Conservation (phyloP, 2,797 vertebrate genomes). For the Lithobates sylvaticus region DNA sequence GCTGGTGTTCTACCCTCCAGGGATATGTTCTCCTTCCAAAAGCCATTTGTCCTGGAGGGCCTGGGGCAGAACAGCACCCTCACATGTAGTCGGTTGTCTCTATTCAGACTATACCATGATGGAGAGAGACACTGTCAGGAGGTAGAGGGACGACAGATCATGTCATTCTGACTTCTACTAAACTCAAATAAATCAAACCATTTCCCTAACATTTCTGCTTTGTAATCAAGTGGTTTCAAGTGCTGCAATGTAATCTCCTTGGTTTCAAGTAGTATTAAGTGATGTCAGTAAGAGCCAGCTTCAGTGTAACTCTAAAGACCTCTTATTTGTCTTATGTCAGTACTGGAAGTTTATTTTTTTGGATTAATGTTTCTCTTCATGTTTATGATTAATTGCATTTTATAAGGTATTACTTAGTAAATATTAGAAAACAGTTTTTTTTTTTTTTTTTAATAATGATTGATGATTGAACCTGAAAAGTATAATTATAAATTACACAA, state of each 20-base stretch:
- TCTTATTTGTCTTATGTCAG: conserved; percentile 9
- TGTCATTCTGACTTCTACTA: conserved; percentile 48
- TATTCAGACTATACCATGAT: conserved; percentile 32
- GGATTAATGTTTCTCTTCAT: not conserved
- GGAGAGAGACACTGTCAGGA: conserved; percentile 35
- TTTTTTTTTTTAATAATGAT: not conserved
- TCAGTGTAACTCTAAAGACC: conserved; percentile 22
- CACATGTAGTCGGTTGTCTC: conserved; percentile 29
- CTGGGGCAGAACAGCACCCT: conserved; percentile 35
- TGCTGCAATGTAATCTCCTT: conserved; percentile 36
- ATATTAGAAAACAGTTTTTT: not conserved
- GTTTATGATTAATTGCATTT: not conserved
- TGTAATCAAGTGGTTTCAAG: conserved; percentile 39
- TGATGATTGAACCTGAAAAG: not conserved
- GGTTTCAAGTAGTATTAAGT: conserved; percentile 44
- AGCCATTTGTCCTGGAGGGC: conserved; percentile 56
- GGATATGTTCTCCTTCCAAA: conserved; percentile 55
- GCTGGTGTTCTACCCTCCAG: conserved; percentile 57
- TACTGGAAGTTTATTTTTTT: not conserved
- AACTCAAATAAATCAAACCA: conserved; percentile 37
- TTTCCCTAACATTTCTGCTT: conserved; percentile 29
- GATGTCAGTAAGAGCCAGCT: conserved; percentile 8
- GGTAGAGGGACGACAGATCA: conserved; percentile 30
- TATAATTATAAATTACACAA: not conserved
- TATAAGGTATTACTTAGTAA: not conserved